phyloP scores from a whole-genome alignment of 2,797 vertebrate genomes.

The Poecilia wingei region DNA sequence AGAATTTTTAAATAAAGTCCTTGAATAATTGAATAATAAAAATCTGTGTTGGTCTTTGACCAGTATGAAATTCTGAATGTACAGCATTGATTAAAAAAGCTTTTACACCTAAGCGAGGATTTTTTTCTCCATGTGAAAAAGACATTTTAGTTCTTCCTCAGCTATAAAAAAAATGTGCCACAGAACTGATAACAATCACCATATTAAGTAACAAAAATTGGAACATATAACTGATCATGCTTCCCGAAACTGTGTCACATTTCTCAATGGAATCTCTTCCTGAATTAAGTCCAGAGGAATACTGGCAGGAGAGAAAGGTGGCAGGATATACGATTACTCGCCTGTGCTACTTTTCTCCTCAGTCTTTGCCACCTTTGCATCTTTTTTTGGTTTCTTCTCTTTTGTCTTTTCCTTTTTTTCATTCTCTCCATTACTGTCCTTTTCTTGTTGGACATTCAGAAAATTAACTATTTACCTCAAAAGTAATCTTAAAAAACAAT shows the following conservation, averaged over 20 bases:
- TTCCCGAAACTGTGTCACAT: not conserved
- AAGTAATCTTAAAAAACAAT: not conserved
- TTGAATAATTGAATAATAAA: too few species aligned
- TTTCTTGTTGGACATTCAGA: conserved; percentile 45
- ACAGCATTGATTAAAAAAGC: not conserved
- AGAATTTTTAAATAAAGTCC: too few species aligned
- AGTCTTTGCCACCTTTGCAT: conserved; percentile 49
- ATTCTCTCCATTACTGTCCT: conserved; percentile 79
- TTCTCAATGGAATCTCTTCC: not conserved
- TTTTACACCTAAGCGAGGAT: too few species aligned
- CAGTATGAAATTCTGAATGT: not conserved
- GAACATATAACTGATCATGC: not conserved
- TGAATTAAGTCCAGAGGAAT: not conserved
- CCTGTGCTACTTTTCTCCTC: conserved; percentile 64
- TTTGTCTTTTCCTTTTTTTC: conserved; percentile 62
- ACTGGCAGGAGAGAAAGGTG: not conserved
- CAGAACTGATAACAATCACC: not conserved
- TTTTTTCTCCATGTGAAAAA: not conserved
- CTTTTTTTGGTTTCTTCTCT: conserved; percentile 38
- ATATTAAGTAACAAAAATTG: not conserved
- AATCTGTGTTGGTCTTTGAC: not conserved
- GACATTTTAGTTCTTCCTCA: not conserved
- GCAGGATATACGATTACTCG: conserved; percentile 7
- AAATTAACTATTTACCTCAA: not conserved
- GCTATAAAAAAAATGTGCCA: not conserved